phyloP scores from a whole-genome alignment of 2,113 vertebrate species.

The Gymnogyps californianus region DNA sequence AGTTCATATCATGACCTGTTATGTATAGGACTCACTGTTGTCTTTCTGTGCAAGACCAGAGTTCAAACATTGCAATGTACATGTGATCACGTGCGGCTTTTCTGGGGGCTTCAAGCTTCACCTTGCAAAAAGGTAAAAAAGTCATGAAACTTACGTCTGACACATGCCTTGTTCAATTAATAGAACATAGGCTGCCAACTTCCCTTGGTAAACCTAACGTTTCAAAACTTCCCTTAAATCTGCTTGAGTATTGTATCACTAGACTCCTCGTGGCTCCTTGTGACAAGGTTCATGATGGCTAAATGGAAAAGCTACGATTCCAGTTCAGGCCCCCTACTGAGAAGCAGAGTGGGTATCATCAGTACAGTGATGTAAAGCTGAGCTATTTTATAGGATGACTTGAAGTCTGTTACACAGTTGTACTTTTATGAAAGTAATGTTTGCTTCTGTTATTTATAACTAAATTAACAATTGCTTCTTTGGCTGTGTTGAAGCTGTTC shows the following conservation, averaged over 20 bases:
- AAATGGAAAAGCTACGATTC: not conserved
- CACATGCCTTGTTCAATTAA: not conserved
- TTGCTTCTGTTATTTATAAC: not conserved
- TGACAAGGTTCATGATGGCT: not conserved
- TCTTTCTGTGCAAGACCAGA: not conserved
- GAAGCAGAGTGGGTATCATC: not conserved
- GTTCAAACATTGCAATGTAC: not conserved
- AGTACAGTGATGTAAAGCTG: not conserved
- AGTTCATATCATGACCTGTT: accelerated
- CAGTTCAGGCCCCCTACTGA: not conserved
- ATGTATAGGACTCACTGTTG: accelerated
- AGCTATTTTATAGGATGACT: not conserved
- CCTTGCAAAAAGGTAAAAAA: not conserved
- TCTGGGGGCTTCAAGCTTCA: not conserved
- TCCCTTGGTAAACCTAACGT: accelerated
- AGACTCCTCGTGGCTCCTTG: not conserved
- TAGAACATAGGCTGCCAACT: not conserved
- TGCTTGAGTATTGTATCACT: not conserved
- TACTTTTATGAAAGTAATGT: not conserved
- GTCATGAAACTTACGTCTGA: not conserved
- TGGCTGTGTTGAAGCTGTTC: not conserved
- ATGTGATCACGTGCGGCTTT: not conserved
- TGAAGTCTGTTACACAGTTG: not conserved
- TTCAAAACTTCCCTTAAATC: not conserved
- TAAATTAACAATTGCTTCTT: not conserved